Evolutionary conservation across 2,888 invertebrate genomes (phyloP).

Genomic region (Lochmaea capreae): DNA sequence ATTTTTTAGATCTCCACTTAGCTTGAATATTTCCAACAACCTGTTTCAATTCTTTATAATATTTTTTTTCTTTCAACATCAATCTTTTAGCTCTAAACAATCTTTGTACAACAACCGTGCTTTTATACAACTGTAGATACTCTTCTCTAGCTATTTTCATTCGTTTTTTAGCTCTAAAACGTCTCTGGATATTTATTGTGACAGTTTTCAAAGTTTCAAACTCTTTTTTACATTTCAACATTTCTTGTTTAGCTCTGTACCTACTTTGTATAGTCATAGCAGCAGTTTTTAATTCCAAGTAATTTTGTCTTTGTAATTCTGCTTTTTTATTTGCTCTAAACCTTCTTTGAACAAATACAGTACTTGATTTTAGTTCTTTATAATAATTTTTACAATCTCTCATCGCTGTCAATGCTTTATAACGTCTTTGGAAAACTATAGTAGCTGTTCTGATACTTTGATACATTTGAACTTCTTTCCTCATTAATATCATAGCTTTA

Average conservation of each 20-base stretch:
- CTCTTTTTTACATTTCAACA: conserved; percentile 51
- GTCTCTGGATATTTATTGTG: conserved; percentile 42
- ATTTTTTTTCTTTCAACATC: conserved; percentile 51
- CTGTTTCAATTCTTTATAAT: conserved; percentile 57
- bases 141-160: conserved; percentile 44
- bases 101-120: conserved; percentile 41
- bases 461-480: conserved; percentile 59
- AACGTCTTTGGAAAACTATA: conserved; percentile 57
- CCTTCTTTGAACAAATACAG: conserved; percentile 67
- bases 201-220: conserved; percentile 57
- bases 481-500: conserved; percentile 52
- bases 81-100: conserved; percentile 59
- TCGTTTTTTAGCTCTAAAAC: conserved; percentile 52
- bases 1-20: conserved; percentile 56
- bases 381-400: conserved; percentile 59
- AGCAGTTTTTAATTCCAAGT: conserved; percentile 47
- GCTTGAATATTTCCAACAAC: conserved; percentile 60
- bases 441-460: conserved; percentile 56
- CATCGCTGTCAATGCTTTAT: conserved; percentile 61
- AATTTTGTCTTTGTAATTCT: conserved; percentile 47
- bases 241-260: conserved; percentile 62
- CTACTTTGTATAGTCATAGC: conserved; percentile 65
- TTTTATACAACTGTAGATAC: conserved; percentile 35
- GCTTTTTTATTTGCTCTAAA: conserved; percentile 66
- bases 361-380: conserved; percentile 60